A percentile compares a stretch with the other conserved stretches of the same genome.
Conservation (phyloP, 2,113 vertebrate species). For the Hippopotamus amphibius region DNA sequence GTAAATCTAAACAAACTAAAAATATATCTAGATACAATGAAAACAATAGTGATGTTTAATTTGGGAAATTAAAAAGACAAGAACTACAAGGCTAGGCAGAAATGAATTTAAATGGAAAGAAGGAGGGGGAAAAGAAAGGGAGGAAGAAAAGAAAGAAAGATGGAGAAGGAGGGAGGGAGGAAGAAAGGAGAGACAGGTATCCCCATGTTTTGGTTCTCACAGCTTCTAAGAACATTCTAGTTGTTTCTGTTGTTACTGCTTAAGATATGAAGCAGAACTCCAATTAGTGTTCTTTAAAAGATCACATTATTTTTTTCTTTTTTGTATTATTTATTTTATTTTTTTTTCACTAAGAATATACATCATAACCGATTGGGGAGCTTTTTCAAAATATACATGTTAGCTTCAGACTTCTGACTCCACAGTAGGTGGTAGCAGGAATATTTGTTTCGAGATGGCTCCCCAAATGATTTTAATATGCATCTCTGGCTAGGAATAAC, state of each 20-base stretch:
- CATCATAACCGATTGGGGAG: not conserved
- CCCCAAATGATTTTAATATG: not conserved
- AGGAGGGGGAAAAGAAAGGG: too few relatives aligned
- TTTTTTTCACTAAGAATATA: not conserved
- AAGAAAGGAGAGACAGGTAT: not conserved
- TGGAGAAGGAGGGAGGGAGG: not conserved
- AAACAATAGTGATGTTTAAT: not conserved
- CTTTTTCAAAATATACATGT: not conserved
- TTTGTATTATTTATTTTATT: not conserved
- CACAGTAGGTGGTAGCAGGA: not conserved
- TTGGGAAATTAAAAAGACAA: not conserved
- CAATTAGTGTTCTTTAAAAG: not conserved
- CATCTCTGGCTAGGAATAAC: not conserved
- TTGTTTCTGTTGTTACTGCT: not conserved
- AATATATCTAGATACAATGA: not conserved
- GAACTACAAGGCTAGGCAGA: not conserved
- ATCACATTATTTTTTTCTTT: not conserved
- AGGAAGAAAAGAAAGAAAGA: too few relatives aligned
- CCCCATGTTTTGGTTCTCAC: not conserved
- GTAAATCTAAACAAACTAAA: not conserved
- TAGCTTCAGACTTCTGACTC: not conserved
- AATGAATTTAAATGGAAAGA: not conserved
- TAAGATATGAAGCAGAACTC: not conserved
- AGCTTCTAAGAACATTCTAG: not conserved
- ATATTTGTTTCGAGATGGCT: not conserved